Evolutionary conservation across 2,113 vertebrate species (phyloP).

Genomic region (Brachypteracias leptosomus): DNA sequence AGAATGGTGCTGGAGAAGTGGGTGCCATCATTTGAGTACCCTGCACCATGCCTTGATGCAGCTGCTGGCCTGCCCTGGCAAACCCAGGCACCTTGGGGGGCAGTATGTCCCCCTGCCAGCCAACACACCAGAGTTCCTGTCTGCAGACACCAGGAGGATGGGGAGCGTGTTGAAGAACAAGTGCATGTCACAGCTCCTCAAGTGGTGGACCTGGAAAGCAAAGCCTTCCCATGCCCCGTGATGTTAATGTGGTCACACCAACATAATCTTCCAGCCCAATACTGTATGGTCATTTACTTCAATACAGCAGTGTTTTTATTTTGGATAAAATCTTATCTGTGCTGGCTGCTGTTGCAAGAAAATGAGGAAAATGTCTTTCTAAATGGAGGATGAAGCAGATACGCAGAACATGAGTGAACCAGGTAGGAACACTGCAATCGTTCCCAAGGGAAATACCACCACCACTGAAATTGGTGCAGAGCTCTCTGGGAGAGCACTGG

Average conservation of each 20-base stretch:
- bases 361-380: not conserved
- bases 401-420: not conserved
- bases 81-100: not conserved
- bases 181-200: not conserved
- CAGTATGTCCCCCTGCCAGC: not conserved
- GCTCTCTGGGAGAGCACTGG: not conserved
- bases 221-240: rapidly evolving
- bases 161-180: not conserved
- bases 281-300: not conserved
- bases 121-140: rapidly evolving
- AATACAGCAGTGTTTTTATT: not conserved
- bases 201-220: not conserved
- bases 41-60: rapidly evolving
- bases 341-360: not conserved
- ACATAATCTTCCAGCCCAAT: not conserved
- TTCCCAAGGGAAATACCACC: not conserved
- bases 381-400: not conserved
- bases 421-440: not conserved
- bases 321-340: not conserved
- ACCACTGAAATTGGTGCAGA: not conserved
- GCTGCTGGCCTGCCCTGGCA: not conserved
- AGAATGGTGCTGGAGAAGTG: not conserved
- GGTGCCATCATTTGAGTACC: not conserved
- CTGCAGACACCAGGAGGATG: not conserved
- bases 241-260: not conserved